A percentile compares a stretch with the other conserved stretches of the same genome.
These are phyloP conservation scores for Stenichneumon culpator DNA, from an alignment of 2,888 invertebrate species.

Conservation along the genomic window DNA sequence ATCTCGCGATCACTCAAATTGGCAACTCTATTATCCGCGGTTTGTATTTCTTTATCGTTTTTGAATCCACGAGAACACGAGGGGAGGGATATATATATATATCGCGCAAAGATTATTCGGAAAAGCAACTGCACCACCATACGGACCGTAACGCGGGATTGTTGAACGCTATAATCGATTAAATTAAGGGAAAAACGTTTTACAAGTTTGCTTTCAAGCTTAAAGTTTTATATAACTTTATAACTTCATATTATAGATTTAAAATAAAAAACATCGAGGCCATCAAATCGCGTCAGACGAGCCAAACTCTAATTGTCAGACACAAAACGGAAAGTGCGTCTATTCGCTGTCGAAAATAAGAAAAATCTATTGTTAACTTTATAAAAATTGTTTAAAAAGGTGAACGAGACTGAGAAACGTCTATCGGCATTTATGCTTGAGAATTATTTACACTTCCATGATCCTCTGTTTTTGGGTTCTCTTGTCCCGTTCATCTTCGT, in stretches of 20 bases:
- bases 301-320: background rate
- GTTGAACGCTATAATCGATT: constrained; percentile 9
- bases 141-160: constrained; percentile 3
- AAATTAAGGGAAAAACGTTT: background rate
- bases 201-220: constrained; percentile 6
- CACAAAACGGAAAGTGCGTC: constrained; percentile 1
- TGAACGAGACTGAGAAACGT: constrained; percentile 32
- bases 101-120: background rate
- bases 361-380: background rate
- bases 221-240: background rate
- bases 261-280: background rate
- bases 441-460: constrained; percentile 65
- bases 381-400: background rate
- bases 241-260: background rate
- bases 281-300: background rate
- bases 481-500: constrained; percentile 35
- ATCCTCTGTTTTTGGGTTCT: constrained; percentile 38
- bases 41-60: background rate
- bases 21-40: constrained; percentile 12
- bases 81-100: background rate
- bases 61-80: constrained; percentile 11
- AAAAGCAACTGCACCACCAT: constrained; percentile 18
- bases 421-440: constrained; percentile 49
- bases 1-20: constrained; percentile 1
- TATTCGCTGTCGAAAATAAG: background rate